phyloP scores from a whole-genome alignment of 2,888 invertebrate species.

The Chaitophorus viminalis region DNA sequence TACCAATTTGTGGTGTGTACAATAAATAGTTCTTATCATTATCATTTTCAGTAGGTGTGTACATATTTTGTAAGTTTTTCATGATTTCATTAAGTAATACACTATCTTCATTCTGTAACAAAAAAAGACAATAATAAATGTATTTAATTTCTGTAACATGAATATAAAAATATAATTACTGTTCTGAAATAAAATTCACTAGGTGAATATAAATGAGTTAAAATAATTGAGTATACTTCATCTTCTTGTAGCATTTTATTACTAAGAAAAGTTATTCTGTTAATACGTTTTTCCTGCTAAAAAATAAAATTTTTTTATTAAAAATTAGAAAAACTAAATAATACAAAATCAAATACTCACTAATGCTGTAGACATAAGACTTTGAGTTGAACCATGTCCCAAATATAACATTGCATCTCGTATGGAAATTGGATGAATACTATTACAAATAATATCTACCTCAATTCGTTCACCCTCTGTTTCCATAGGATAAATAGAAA shows the following conservation, averaged over 20 bases:
- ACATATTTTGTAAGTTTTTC: slow-evolving; percentile 21
- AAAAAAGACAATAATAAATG: not conserved
- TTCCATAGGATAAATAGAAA: slow-evolving; percentile 22
- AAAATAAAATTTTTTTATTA: not conserved
- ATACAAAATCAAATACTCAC: slow-evolving; percentile 2
- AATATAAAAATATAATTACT: slow-evolving; percentile 5
- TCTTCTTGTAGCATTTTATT: not conserved
- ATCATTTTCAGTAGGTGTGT: slow-evolving; percentile 34
- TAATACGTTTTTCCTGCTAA: slow-evolving; percentile 23
- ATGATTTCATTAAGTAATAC: slow-evolving; percentile 14
- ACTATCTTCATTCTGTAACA: slow-evolving; percentile 6
- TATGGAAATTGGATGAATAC: slow-evolving; percentile 66
- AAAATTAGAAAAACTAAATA: not conserved
- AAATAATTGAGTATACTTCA: not conserved
- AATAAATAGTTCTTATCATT: slow-evolving; percentile 47
- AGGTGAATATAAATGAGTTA: slow-evolving; percentile 36
- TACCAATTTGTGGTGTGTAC: slow-evolving; percentile 57
- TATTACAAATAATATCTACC: slow-evolving; percentile 51
- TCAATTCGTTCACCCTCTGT: not conserved
- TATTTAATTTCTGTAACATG: not conserved
- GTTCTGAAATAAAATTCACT: slow-evolving; percentile 33
- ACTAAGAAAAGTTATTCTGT: not conserved
- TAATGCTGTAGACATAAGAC: not conserved
- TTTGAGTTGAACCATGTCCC: slow-evolving; percentile 66
- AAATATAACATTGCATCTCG: slow-evolving; percentile 69